Percentiles rank a stretch among this genome's conserved stretches.
phyloP scores from a whole-genome alignment of 2,888 invertebrate genomes.

The Platycheirus albimanus region DNA sequence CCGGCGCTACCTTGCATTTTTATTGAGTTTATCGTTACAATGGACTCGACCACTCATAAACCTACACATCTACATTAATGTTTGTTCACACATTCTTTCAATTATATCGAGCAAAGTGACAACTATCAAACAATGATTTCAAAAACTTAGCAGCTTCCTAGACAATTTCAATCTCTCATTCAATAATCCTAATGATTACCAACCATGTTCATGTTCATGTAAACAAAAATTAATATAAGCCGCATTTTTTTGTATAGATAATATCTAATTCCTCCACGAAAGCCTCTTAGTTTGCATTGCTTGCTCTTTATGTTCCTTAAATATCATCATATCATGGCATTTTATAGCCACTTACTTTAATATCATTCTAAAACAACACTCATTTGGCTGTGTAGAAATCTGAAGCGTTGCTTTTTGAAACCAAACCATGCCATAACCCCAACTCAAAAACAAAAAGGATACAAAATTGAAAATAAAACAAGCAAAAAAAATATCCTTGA shows the following conservation, averaged over 20 bases:
- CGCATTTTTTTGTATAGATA: background rate
- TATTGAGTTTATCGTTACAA: no score
- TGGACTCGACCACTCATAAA: no score
- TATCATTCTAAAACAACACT: slow-evolving; percentile 18
- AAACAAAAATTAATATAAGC: background rate
- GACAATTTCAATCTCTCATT: no score
- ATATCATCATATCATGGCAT: slow-evolving; percentile 51
- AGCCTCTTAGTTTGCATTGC: slow-evolving; percentile 31
- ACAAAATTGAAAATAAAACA: background rate
- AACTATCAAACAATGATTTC: no score
- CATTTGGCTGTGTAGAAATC: slow-evolving; percentile 12
- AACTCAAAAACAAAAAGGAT: slow-evolving; percentile 1
- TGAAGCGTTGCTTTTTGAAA: slow-evolving; percentile 23
- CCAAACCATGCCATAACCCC: background rate
- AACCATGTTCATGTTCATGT: background rate
- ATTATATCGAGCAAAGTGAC: no score
- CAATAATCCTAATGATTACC: no score
- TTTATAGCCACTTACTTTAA: slow-evolving; percentile 55
- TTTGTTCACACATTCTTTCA: no score
- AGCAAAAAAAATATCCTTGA: slow-evolving; percentile 47
- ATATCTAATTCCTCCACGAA: background rate
- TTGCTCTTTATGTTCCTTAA: slow-evolving; percentile 57
- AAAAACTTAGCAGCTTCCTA: no score
- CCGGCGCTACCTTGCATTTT: no score
- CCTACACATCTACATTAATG: no score